Percentiles rank a stretch among this genome's conserved stretches.
phyloP scores from a whole-genome alignment of 1,140 invertebrate genomes.

The Archegozetes longisetosus region DNA sequence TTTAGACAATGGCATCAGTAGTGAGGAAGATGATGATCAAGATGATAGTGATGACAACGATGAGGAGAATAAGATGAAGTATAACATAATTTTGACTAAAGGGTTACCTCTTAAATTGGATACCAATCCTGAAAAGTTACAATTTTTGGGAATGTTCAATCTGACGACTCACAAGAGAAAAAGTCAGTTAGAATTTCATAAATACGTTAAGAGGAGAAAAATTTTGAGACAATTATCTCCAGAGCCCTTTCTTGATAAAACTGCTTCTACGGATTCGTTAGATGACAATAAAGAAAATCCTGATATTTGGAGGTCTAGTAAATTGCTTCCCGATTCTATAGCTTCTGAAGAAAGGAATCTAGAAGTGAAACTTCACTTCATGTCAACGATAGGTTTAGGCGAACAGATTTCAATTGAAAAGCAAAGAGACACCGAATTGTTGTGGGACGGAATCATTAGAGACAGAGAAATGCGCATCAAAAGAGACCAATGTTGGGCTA shows the following conservation, averaged over 20 bases:
- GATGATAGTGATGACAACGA: not conserved
- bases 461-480: constrained; percentile 15
- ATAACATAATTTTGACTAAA: constrained; percentile 9
- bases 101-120: constrained; percentile 18
- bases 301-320: constrained; percentile 18
- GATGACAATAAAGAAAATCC: constrained; percentile 25
- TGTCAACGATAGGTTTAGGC: not conserved
- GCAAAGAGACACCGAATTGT: constrained; percentile 16
- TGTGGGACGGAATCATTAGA: constrained; percentile 10
- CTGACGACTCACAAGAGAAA: constrained; percentile 19
- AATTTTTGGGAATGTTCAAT: constrained; percentile 17
- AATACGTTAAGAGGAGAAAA: constrained; percentile 12
- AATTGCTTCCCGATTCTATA: constrained; percentile 16
- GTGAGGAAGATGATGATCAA: not conserved
- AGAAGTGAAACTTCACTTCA: constrained; percentile 17
- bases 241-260: constrained; percentile 6
- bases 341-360: constrained; percentile 16
- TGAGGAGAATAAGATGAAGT: not conserved
- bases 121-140: constrained; percentile 15
- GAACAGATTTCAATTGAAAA: constrained; percentile 5
- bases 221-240: constrained; percentile 1
- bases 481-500: not conserved
- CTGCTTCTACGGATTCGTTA: constrained; percentile 22
- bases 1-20: not conserved
- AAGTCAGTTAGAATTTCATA: constrained; percentile 19